phyloP scores from a whole-genome alignment of 2,888 invertebrate genomes.

The Trissolcus japonicus region DNA sequence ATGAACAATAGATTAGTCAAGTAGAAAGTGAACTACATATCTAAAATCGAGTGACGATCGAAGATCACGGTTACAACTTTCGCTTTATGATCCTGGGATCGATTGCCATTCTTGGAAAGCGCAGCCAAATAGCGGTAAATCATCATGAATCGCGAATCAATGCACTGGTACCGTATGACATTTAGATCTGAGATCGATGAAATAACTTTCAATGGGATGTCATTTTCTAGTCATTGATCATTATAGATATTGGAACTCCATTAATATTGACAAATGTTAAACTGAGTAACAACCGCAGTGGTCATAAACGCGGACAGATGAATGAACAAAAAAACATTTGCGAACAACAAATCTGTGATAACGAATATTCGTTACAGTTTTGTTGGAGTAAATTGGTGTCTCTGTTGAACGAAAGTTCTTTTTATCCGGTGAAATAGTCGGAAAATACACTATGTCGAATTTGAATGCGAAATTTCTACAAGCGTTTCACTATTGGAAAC shows the following conservation, averaged over 20 bases:
- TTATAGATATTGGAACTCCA: slow-evolving; percentile 11
- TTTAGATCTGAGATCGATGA: slow-evolving; percentile 34
- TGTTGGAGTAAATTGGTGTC: no score
- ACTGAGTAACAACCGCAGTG: no score
- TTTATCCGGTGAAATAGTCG: no score
- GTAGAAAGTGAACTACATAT: slow-evolving; percentile 46
- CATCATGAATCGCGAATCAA: slow-evolving; percentile 37
- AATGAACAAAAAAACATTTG: no score
- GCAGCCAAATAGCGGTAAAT: slow-evolving; percentile 40
- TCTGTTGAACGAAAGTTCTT: no score
- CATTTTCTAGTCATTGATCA: slow-evolving; percentile 30
- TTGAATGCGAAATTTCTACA: no score
- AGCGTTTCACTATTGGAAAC: no score
- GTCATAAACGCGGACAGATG: no score
- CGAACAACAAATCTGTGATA: no score
- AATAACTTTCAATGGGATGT: slow-evolving; percentile 28
- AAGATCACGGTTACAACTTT: slow-evolving; percentile 53
- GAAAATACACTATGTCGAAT: no score
- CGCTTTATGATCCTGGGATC: slow-evolving; percentile 42
- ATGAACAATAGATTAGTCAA: slow-evolving; percentile 20
- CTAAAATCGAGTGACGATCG: slow-evolving; percentile 45
- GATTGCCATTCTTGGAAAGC: slow-evolving; percentile 33
- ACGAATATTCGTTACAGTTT: no score
- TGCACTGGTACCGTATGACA: slow-evolving; percentile 25
- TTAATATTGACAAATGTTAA: slow-evolving; percentile 15